Base-by-base conservation (phyloP, 2,113 vertebrate genomes). In the Dasypus novemcinctus region DNA sequence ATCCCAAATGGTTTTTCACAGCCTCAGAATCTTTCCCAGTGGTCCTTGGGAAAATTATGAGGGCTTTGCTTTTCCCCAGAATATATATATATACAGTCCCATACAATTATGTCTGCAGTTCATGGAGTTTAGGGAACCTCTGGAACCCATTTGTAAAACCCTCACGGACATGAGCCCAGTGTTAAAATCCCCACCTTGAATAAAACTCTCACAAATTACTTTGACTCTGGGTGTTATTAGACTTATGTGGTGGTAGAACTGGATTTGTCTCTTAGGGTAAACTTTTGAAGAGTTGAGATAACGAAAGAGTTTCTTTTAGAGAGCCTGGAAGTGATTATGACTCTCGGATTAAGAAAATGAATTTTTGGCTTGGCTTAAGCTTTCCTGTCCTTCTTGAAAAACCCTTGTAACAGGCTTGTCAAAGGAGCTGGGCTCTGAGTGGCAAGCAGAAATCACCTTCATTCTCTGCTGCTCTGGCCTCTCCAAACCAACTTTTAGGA, bases 241-340 rank as follows among this genome's bases (percentile, higher is more conserved):
- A 49, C 20, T 1, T 25, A 0, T 0, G 5, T 1, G 1, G 57
- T n/a, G 10, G 21, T 43, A 7, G 33, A n/a, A 27, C 5, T 20
- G 57, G 36, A 49, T 92, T 23, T 33, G 59, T 9, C 66, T 31
- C 36, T 54, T n/a, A 4, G 5, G 46, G 14, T 25, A 20, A 54
- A 43, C 38, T 21, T 41, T 12, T 52, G 29, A 43, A 3, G n/a
- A 74, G 52, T 5, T 12, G n/a, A 74, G 52, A 4, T 12, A 31
- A 46, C 29, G 17, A 13, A 0, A 20, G 36, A 38, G 9, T 49
- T 49, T 52, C 59, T 33, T 18, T 0, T 29, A 4, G 23, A 36
- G 52, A 41, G 41, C 43, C 27, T 7, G 18, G 54, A 36, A 14
- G 17, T 11, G 52, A 31, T 2, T 11, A 49, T 21, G 29, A 43